Conservation (phyloP, 1,140 invertebrate species). For the Vollenhovia emeryi region DNA sequence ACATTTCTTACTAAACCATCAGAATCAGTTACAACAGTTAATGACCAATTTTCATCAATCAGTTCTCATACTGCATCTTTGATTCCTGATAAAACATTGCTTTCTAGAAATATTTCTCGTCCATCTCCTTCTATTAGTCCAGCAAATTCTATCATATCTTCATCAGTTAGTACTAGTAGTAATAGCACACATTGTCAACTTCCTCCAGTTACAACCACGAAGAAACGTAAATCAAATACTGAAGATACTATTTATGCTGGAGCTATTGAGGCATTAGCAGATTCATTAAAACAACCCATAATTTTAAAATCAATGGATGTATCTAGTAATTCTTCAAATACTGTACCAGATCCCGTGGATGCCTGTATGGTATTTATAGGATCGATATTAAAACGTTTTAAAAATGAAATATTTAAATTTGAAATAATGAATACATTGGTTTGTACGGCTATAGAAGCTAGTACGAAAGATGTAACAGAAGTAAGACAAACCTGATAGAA, state of each 20-base stretch:
- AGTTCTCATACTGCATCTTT: no score
- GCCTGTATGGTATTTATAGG: not conserved
- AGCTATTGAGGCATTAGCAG: not conserved
- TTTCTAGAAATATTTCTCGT: not conserved
- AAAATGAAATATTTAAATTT: conserved; percentile 1
- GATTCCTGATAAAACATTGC: not conserved
- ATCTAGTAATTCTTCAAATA: not conserved
- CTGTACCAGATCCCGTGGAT: not conserved
- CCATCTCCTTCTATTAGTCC: not conserved
- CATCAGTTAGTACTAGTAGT: not conserved
- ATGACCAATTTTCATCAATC: not conserved
- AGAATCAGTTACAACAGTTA: not conserved
- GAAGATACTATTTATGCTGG: not conserved
- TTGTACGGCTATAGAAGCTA: not conserved
- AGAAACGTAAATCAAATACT: not conserved
- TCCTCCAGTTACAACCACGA: not conserved
- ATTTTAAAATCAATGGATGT: not conserved
- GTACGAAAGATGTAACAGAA: conserved; percentile 3
- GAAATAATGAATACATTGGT: conserved; percentile 20
- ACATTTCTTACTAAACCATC: no score
- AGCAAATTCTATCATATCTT: not conserved
- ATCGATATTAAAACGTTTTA: conserved; percentile 12
- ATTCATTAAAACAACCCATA: not conserved
- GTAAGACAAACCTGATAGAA: no score
- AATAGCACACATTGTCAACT: not conserved